Percentiles rank a stretch among this genome's conserved stretches.
phyloP scores from a whole-genome alignment of 2,113 vertebrate species.

The Genyomyrus donnyi region DNA sequence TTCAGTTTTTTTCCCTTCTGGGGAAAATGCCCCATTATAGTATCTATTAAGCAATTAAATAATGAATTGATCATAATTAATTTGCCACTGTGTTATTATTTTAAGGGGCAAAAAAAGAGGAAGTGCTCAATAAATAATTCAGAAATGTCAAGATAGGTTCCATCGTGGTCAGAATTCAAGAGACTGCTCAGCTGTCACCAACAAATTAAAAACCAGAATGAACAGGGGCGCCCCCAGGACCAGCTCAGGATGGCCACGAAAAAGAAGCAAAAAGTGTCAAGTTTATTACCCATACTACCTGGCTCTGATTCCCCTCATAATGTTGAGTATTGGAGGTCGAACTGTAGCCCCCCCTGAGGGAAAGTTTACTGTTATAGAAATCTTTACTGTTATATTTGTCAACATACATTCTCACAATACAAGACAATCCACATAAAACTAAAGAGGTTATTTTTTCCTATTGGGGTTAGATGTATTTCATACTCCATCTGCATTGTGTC shows the following conservation, averaged over 20 bases:
- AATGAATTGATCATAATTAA: not conserved
- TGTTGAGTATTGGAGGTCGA: not conserved
- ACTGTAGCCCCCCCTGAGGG: not conserved
- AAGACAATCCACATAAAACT: not conserved
- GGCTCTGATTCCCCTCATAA: not conserved
- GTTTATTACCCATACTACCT: not conserved
- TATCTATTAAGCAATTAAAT: conserved; percentile 7
- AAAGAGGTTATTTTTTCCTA: not conserved
- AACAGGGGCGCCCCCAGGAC: not conserved
- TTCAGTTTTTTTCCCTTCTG: conserved; percentile 4
- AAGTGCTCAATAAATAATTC: too few relatives aligned
- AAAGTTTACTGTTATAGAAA: not conserved
- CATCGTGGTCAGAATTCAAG: not conserved
- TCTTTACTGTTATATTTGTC: not conserved
- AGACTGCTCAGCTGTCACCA: not conserved
- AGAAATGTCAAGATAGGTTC: not conserved
- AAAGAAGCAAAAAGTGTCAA: not conserved
- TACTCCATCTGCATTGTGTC: too few relatives aligned
- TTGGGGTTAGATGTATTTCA: not conserved
- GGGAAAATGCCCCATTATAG: not conserved
- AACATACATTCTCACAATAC: not conserved
- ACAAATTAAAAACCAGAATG: not conserved
- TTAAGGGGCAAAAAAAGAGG: not conserved
- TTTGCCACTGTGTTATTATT: not conserved
- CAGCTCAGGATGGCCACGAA: not conserved